Evolutionary conservation across 2,797 vertebrate species (phyloP), one percentile per base, ranked within the genome.

Genomic region (Rhabdophis nuchalis): DNA sequence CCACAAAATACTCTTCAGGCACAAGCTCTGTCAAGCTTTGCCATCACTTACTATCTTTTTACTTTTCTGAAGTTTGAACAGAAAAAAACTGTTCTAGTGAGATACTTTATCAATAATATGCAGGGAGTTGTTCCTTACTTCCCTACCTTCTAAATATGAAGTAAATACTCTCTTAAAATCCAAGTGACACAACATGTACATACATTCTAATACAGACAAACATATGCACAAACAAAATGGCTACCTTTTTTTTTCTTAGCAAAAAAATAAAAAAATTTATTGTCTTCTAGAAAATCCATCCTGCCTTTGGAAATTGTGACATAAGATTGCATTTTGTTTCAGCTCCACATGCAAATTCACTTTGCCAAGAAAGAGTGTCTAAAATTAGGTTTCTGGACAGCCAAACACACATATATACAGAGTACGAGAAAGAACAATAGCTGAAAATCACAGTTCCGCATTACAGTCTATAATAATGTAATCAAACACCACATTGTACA

Each of bases 241-340:
- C 89, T 64, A 25, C 50, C 85, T 95, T 94, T 93, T 90, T 90
- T 95, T 96, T 97, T 96, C 95, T 97, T 96, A 96, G 95, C 95
- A 96, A 97, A 97, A 97, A 97, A 97, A 97, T 96, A 96, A 96
- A 97, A 96, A 97, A 96, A 97, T 97, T 96, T 97, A 96, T 97
- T 96, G 94, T 97, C 95, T 92, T 96, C 96, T 96, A 97, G 96
- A 95, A 96, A 96, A 92, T 94, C 95, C 96, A 96, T 96, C 95
- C 96, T 96, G 96, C 95, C 95, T 95, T 97, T 96, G 96, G 95
- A 95, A 96, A 96, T 95, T 96, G 96, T 96, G 96, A 97, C 96
- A 96, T 94, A 96, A 93, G 95, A 95, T 95, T 95, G 95, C 96
- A 94, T 96, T 96, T 95, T 95, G 82, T 97, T 95, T 95, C 94